Evolutionary conservation across 2,797 vertebrate species (phyloP).

Genomic region (Rhinophrynus dorsalis): DNA sequence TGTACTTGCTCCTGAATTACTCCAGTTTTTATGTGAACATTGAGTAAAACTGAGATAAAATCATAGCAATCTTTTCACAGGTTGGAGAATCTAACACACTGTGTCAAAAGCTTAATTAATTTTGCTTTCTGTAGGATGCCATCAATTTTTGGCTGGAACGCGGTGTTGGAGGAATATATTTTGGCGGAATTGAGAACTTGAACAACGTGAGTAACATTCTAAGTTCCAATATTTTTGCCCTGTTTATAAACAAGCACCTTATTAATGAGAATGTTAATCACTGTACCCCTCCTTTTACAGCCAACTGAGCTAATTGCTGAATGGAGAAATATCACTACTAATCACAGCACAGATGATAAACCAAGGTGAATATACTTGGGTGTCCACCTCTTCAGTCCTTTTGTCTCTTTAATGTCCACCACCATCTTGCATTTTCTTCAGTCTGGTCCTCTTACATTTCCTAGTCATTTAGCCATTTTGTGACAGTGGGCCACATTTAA

Average conservation of each 20-base stretch:
- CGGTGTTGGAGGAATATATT: slow-evolving; percentile 77
- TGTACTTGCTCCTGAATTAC: too few relatives aligned
- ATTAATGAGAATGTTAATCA: neutral
- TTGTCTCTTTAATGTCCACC: too few relatives aligned
- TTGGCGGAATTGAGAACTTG: slow-evolving; percentile 57
- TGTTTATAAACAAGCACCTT: neutral
- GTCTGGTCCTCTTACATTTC: too few relatives aligned
- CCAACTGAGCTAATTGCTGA: slow-evolving; percentile 35
- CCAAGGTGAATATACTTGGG: slow-evolving; percentile 41
- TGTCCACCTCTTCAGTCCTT: rapidly evolving
- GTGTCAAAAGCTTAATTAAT: neutral
- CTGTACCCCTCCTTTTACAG: slow-evolving; percentile 36
- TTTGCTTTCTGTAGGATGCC: slow-evolving; percentile 62
- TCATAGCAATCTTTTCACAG: too few relatives aligned
- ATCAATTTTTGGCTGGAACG: slow-evolving; percentile 70
- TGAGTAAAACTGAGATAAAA: too few relatives aligned
- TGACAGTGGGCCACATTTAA: too few relatives aligned
- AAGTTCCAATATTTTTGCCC: neutral
- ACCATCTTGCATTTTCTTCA: too few relatives aligned
- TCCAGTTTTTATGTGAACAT: too few relatives aligned
- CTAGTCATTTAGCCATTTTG: too few relatives aligned
- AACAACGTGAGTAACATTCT: slow-evolving; percentile 36
- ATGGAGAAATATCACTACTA: slow-evolving; percentile 64
- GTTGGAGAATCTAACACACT: too few relatives aligned
- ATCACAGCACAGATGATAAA: slow-evolving; percentile 50